Evolutionary conservation across 2,113 vertebrate species (phyloP).

Genomic region (Colius striatus): DNA sequence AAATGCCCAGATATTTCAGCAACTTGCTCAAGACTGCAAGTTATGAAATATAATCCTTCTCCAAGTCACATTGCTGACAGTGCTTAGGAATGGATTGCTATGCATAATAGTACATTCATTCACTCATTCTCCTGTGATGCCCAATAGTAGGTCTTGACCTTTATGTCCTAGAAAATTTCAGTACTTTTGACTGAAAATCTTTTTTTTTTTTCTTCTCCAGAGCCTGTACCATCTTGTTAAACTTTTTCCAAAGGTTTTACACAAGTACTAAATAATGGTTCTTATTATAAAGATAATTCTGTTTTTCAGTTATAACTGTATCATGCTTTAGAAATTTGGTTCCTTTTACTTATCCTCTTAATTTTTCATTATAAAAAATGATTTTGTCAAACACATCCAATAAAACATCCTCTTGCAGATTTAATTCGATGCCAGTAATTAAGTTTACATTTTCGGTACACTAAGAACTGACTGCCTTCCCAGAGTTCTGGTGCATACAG

Average conservation of each 20-base stretch:
- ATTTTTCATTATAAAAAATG: slow-evolving; percentile 17
- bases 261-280: neutral
- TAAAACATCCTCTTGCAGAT: slow-evolving; percentile 2
- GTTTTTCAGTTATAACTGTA: neutral
- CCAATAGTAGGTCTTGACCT: neutral
- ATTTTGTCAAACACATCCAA: slow-evolving; percentile 16
- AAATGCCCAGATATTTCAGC: neutral
- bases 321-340: neutral
- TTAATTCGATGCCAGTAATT: slow-evolving; percentile 18
- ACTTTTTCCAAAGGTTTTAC: neutral
- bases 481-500: neutral
- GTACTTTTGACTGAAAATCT: neutral
- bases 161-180: neutral
- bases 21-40: neutral
- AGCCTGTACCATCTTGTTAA: neutral
- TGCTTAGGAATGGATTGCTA: neutral
- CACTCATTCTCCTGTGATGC: neutral
- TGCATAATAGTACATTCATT: neutral
- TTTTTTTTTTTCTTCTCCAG: neutral
- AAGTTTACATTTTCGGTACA: slow-evolving; percentile 29
- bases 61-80: neutral
- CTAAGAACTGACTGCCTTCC: neutral
- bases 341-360: slow-evolving; percentile 25
- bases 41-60: neutral
- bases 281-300: neutral